phyloP scores from a whole-genome alignment of 2,113 vertebrate genomes.

The Tachycineta bicolor region DNA sequence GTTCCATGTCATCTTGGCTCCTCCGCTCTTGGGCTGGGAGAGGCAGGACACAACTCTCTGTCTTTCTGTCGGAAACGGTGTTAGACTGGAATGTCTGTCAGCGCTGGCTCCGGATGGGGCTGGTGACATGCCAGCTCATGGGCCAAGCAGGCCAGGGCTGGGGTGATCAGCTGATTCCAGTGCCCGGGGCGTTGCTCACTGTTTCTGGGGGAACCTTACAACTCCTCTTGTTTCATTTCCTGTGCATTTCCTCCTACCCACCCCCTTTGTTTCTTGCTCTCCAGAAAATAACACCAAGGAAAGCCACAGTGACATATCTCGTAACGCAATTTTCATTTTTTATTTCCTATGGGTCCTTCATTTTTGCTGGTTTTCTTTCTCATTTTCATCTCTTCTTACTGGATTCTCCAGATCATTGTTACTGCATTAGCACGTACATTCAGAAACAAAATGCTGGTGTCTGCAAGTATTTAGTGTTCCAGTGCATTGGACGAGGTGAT shows the following conservation, averaged over 20 bases:
- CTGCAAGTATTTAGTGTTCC: not conserved
- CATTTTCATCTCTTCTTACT: not conserved
- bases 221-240: not conserved
- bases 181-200: accelerated
- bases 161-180: not conserved
- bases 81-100: not conserved
- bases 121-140: not conserved
- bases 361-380: not conserved
- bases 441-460: not conserved
- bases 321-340: not conserved
- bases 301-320: not conserved
- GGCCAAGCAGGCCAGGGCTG: accelerated
- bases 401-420: not conserved
- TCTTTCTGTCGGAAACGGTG: not conserved
- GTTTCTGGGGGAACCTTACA: not conserved
- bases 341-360: not conserved
- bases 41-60: not conserved
- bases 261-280: not conserved
- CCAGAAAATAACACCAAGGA: not conserved
- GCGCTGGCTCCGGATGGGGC: accelerated
- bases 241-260: not conserved
- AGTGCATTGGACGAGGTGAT: not conserved
- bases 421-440: not conserved
- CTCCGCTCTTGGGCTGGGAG: not conserved
- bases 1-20: not conserved